Conservation (phyloP, 1,140 invertebrate genomes). For the Myzus persicae region DNA sequence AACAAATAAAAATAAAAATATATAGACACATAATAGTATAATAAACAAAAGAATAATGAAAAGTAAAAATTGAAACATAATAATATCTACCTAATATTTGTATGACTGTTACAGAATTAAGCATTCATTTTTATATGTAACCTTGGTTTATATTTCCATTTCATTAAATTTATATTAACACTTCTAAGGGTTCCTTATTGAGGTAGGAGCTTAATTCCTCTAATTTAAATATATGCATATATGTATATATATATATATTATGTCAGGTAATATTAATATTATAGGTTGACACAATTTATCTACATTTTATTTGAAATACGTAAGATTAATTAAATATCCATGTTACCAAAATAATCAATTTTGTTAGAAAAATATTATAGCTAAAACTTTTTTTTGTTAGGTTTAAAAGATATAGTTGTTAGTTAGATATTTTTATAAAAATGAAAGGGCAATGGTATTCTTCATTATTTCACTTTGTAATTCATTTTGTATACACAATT, state of each 20-base stretch:
- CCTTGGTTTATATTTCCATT: slow-evolving; percentile 15
- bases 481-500: not conserved
- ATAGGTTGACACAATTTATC: too few species aligned
- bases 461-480: not conserved
- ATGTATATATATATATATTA: not conserved
- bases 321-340: too few species aligned
- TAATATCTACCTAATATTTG: not conserved
- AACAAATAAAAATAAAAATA: not conserved
- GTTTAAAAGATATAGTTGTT: too few species aligned
- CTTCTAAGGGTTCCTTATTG: not conserved
- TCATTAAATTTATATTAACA: not conserved
- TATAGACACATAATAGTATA: not conserved
- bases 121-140: not conserved
- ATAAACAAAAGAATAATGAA: not conserved
- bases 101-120: not conserved
- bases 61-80: too few species aligned
- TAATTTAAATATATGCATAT: not conserved
- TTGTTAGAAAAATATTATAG: too few species aligned
- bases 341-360: too few species aligned
- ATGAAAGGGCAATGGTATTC: not conserved
- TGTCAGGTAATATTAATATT: too few species aligned
- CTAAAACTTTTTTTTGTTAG: too few species aligned
- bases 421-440: not conserved
- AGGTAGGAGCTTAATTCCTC: not conserved
- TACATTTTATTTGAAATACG: too few species aligned